Evolutionary conservation across 2,113 vertebrate species (phyloP), one percentile per base, ranked within the genome.

Genomic region (Tetrao urogallus): DNA sequence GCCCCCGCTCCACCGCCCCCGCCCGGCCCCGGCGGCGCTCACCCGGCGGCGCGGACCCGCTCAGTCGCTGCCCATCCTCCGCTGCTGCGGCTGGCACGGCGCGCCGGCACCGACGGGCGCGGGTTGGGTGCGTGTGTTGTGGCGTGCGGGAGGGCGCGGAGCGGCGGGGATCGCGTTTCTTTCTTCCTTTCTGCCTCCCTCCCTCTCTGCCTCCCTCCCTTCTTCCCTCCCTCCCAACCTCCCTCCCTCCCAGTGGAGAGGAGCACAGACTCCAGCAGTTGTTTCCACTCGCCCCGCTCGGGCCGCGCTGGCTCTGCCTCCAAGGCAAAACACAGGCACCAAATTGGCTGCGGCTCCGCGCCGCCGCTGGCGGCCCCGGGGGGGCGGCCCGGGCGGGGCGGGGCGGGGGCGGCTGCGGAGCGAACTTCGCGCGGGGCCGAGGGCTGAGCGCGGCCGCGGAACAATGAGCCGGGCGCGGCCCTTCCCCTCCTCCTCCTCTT

Each of bases 321-420:
- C 97, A 98, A 98, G 98, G 98, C 98, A 98, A 97, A 98, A 98
- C 98, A 98, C 97, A 97, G 97, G 97, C 97, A 98, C 97, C 97
- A 98, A 98, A 98, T 97, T 98, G 98, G 98, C 98, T 30, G 54
- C 50, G 15, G 54, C 54, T 56, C 54, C 54, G 54, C 27, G 54
- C 54, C 50, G 25, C 50, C 50, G 25, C 50, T 27, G 50, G 50
- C 50, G 25, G 50, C 50, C 50, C 24, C 50, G 50, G 50, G 50
- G 50, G 50, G 50, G 25, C 50, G 50, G 50, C 50, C 50, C 25
- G 50, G 52, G 52, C 52, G 57, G 76, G 67, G 90, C 86, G 74
- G 57, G 74, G 50, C 72, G 61, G 58, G 80, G 54, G 50, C 50
- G 50, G 50, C 50, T 30, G 69, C 82, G 54, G 80, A 95, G 93